Conservation (phyloP, 1,140 invertebrate species). For the Bombus breviceps region DNA sequence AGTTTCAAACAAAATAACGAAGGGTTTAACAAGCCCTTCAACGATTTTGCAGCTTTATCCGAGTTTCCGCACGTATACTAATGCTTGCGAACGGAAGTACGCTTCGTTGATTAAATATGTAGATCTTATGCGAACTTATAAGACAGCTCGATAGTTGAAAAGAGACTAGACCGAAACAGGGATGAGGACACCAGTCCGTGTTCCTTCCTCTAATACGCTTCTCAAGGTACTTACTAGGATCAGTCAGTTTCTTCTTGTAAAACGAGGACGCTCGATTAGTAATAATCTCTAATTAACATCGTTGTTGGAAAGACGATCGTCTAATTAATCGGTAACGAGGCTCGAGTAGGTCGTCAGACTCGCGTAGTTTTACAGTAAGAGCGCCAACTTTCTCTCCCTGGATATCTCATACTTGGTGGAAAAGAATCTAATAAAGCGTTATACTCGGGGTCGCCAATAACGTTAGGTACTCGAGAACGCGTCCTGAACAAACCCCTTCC, state of each 20-base stretch:
- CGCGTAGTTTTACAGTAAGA: too few species aligned
- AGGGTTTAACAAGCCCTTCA: background rate
- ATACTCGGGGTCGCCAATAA: background rate
- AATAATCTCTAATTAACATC: constrained; percentile 35
- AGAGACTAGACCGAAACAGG: too few species aligned
- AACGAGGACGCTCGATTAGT: constrained; percentile 17
- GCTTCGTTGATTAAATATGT: background rate
- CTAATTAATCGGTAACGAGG: constrained; percentile 49
- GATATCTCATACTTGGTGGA: background rate
- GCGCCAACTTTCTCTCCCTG: background rate
- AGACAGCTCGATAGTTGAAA: background rate
- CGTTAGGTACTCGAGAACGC: background rate
- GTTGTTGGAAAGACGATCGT: background rate
- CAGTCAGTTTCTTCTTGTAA: too few species aligned
- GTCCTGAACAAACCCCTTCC: background rate
- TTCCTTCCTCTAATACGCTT: too few species aligned
- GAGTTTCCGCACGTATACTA: background rate
- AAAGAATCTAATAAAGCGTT: background rate
- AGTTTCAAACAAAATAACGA: too few species aligned
- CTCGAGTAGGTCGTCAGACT: background rate
- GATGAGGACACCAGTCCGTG: too few species aligned
- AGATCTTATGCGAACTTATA: background rate
- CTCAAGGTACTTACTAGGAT: background rate
- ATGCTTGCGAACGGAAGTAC: background rate
- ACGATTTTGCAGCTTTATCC: background rate